These are phyloP conservation scores for Nyctibius bracteatus DNA, from an alignment of 2,113 vertebrate species.

Conservation along the genomic window DNA sequence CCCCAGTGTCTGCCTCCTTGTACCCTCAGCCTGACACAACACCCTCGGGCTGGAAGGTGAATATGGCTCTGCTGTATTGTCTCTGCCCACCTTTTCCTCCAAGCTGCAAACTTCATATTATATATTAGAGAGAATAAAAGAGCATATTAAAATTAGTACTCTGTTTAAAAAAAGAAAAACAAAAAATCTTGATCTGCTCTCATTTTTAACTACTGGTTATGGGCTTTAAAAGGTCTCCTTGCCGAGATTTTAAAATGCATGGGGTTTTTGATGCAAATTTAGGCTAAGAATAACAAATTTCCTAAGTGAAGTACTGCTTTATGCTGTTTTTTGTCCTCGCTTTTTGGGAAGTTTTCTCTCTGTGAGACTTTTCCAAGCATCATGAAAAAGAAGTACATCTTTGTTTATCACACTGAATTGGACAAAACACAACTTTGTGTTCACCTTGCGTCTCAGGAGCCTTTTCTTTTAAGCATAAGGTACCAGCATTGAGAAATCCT, in stretches of 20 bases:
- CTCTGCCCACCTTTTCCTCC: background rate
- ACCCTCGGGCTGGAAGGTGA: background rate
- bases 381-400: background rate
- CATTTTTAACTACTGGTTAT: background rate
- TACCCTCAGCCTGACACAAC: slow-evolving; percentile 10
- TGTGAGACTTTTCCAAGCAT: background rate
- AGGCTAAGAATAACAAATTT: background rate
- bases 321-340: background rate
- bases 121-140: background rate
- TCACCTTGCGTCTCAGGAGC: background rate
- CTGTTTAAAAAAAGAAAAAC: background rate
- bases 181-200: background rate
- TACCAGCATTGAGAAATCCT: background rate
- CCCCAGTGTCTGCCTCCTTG: background rate
- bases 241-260: background rate
- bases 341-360: background rate
- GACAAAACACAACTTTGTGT: background rate
- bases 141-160: background rate
- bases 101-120: background rate
- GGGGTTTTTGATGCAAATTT: background rate
- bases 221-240: background rate
- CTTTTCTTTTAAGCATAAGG: background rate
- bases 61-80: background rate
- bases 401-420: background rate
- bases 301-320: background rate